Conservation (phyloP, 2,888 invertebrate species). For the Hydraecia micacea region DNA sequence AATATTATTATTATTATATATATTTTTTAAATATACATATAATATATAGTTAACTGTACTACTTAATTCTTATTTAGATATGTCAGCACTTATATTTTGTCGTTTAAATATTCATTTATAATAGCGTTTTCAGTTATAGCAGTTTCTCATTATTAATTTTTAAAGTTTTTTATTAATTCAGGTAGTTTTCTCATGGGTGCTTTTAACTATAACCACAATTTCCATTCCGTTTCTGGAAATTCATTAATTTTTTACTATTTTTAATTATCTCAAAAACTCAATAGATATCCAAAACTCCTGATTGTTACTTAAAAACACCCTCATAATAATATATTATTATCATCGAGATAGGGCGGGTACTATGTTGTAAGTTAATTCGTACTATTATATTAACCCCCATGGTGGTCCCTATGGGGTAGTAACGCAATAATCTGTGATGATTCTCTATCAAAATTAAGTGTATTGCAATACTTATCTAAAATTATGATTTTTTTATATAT, state of each 20-base stretch:
- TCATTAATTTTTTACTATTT: neutral
- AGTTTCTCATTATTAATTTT: no score
- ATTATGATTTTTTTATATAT: neutral
- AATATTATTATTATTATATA: no score
- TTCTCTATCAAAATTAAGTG: conserved; percentile 20
- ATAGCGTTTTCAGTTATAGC: no score
- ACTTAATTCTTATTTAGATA: no score
- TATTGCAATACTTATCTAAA: neutral
- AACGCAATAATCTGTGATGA: conserved; percentile 25
- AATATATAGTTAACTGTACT: no score
- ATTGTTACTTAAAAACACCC: neutral
- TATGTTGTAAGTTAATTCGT: conserved; percentile 42
- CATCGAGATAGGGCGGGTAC: conserved; percentile 26
- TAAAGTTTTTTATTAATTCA: no score
- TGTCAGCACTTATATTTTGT: no score
- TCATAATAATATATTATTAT: neutral
- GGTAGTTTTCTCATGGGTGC: no score
- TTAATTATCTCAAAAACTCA: neutral
- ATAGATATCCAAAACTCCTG: neutral
- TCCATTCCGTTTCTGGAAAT: neutral
- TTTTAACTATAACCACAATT: neutral
- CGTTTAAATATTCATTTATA: no score
- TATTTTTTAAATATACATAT: no score
- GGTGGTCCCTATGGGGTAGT: conserved; percentile 35
- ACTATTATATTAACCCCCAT: conserved; percentile 40